These are phyloP conservation scores for Lagorchestes hirsutus DNA, from an alignment of 2,797 vertebrate species.

Conservation along the genomic window DNA sequence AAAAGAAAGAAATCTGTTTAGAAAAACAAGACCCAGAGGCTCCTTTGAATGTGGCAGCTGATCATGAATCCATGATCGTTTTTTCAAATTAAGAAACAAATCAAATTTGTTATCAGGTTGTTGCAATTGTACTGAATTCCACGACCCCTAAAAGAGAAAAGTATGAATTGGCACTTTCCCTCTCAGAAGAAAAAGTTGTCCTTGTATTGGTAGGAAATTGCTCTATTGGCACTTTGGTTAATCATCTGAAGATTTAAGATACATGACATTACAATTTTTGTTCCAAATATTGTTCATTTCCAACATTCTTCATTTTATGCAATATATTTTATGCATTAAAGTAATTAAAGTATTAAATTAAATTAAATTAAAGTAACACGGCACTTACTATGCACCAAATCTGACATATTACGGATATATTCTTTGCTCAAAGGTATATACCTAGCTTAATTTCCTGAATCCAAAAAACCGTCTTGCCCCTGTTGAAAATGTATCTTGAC, in stretches of 20 bases:
- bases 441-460: conserved; percentile 60
- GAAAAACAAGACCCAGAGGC: conserved; percentile 60
- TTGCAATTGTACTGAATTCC: conserved; percentile 57
- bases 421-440: conserved; percentile 53
- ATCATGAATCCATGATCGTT: conserved; percentile 70
- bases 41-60: conserved; percentile 26
- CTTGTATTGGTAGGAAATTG: conserved; percentile 60
- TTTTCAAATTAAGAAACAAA: conserved; percentile 27
- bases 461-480: conserved; percentile 17
- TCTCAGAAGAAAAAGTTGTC: conserved; percentile 49
- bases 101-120: conserved; percentile 39
- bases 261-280: conserved; percentile 50
- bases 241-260: conserved; percentile 56
- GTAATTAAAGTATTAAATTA: too few relatives aligned
- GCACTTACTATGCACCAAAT: conserved; percentile 62
- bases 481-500: conserved; percentile 56
- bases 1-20: conserved; percentile 5
- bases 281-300: conserved; percentile 72
- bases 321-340: neutral
- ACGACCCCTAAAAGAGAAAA: conserved; percentile 24
- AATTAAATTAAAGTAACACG: neutral
- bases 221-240: conserved; percentile 38
- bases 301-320: conserved; percentile 71
- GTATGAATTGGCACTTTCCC: conserved; percentile 46
- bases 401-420: conserved; percentile 53